Evolutionary conservation across 2,113 vertebrate genomes (phyloP), one percentile per base, ranked within the genome.

Genomic region (Glareola pratincola): DNA sequence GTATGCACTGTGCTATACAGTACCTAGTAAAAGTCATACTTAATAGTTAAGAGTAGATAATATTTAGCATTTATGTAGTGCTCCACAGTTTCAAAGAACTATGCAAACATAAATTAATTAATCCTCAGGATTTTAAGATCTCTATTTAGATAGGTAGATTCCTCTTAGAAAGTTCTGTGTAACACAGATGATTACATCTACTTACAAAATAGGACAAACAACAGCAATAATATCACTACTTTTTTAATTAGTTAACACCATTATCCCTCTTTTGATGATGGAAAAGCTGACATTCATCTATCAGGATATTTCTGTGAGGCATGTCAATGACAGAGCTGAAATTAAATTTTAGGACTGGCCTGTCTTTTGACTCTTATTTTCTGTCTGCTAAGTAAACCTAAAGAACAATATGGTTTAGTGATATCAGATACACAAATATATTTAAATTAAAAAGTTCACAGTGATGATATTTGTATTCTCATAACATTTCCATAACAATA

Each of bases 141-240:
- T 95, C 47, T 81, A 60, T 89, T 95, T 89, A 91, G 71, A 92
- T 82, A 92, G n/a, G 66, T 81, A 60, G 74, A 78, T 79, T 75
- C 57, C 20, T 82, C 69, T 92, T 68, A 74, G 32, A 76, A 95
- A 86, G 51, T 59, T 84, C 85, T 60, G 11, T 77, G 43, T 51
- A 68, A 48, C 54, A 88, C 37, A 86, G 56, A 66, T 54, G 41
- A 74, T 94, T 92, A 45, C 24, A 79, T 88, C 71, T 88, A 47
- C 78, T 92, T 92, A 89, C 59, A 93, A 93, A 92, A 92, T 32
- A 91, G 45, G 83, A 89, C 59, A 96, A 96, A 92, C 77, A 95
- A 82, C 39, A 84, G n/a, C 86, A 88, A 74, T 69, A 95, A 24
- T 54, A 86, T 34, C 75, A 60, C 21, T 47, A 37, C n/a, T 79